Evolutionary conservation across 2,113 vertebrate species (phyloP), one percentile per base, ranked within the genome.

Genomic region (Aegithalos caudatus): DNA sequence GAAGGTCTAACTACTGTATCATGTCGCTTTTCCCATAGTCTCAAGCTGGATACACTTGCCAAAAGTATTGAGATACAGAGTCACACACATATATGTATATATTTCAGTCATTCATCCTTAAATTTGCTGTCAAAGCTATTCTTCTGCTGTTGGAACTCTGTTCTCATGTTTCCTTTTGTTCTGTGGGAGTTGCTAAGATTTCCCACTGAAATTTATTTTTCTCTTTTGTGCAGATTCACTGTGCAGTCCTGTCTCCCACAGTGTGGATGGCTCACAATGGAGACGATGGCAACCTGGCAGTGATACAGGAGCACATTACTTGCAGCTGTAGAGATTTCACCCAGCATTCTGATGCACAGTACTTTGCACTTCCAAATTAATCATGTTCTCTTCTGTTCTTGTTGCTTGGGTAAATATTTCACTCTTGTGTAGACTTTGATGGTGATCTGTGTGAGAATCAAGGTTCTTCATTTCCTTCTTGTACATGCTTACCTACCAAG

Each of bases 161-260:
- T 93, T 93, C 93, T 97, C 90, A 86, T 96, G 80, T 96, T 96
- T 90, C 94, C 53, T 73, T 96, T 97, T 95, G 93, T 97, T 96
- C 95, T 94, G 40, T 69, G 80, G 48, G 57, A 92, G 82, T 86
- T 96, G 88, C 85, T 97, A 95, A 96, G 95, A 95, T 88, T 92
- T 93, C 85, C 85, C 79, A 96, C 88, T 96, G 94, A 96, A 95
- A 95, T 96, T 83, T 93, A 92, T 94, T 97, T 93, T 92, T 84
- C 77, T 96, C 92, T 95, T 95, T 96, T 94, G 88, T 96, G 94
- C 72, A 78, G 67, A 84, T 88, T 94, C 56, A 44, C 37, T 92
- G 86, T 74, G 14, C 50, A 45, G 92, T 40, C 82, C 81, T 78
- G 94, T 94, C 92, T 81, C 96, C 95, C 90, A 61, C 83, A 78